A percentile compares a stretch with the other conserved stretches of the same genome.
Evolutionary conservation across 2,113 vertebrate genomes (phyloP).

Genomic region (Galbula dea): DNA sequence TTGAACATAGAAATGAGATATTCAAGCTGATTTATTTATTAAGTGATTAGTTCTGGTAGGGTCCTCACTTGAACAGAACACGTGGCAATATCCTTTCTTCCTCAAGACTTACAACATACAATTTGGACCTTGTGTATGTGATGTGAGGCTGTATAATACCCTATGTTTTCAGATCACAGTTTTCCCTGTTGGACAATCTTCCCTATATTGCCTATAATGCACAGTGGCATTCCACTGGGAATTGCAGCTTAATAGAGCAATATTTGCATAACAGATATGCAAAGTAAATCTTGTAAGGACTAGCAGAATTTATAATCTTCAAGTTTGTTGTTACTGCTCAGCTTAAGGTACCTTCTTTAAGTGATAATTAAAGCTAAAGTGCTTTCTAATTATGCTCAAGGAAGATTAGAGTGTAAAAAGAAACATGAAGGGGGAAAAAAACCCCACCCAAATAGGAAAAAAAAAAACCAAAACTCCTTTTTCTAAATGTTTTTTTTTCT

Average conservation of each 20-base stretch:
- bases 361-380: background rate
- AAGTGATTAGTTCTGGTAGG: background rate
- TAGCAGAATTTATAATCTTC: background rate
- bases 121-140: background rate
- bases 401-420: background rate
- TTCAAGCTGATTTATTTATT: background rate
- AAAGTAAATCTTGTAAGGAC: background rate
- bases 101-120: background rate
- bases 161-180: background rate
- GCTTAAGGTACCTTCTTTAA: background rate
- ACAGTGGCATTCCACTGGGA: background rate
- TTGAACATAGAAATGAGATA: background rate
- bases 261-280: background rate
- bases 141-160: accelerated
- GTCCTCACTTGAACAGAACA: background rate
- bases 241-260: background rate
- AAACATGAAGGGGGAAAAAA: background rate
- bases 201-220: background rate
- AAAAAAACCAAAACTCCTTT: background rate
- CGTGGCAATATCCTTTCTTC: background rate
- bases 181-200: background rate
- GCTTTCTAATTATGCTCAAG: background rate
- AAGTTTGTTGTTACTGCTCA: background rate
- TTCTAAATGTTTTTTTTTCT: background rate
- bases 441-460: accelerated